These are phyloP conservation scores for Epizoanthus scotinus DNA, from an alignment of 92 coral and sea anemone genomes.

Conservation along the genomic window DNA sequence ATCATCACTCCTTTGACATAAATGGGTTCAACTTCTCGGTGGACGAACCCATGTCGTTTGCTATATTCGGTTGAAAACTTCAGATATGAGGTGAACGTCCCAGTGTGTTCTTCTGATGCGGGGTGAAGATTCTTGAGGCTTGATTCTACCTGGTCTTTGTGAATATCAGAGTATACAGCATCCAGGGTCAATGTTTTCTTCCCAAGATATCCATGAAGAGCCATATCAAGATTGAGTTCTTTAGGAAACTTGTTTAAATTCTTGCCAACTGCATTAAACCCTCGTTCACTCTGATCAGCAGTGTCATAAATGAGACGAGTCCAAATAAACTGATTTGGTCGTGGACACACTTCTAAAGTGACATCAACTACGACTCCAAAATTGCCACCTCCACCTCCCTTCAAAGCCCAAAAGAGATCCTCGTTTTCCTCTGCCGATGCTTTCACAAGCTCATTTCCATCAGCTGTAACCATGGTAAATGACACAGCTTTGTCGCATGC, in stretches of 20 bases:
- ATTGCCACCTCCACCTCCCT: constrained; percentile 87
- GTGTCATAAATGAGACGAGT: constrained; percentile 54
- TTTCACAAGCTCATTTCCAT: constrained; percentile 59
- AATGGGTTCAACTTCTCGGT: constrained; percentile 79
- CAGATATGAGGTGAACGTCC: constrained; percentile 65
- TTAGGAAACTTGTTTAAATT: constrained; percentile 57
- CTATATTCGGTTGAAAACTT: constrained; percentile 79
- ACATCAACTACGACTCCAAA: constrained; percentile 82
- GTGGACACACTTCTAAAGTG: constrained; percentile 59
- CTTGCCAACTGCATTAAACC: constrained; percentile 56
- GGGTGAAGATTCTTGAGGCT: constrained; percentile 73
- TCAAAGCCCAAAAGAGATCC: constrained; percentile 88
- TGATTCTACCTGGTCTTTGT: constrained; percentile 64
- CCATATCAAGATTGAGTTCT: constrained; percentile 82
- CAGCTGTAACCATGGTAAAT: constrained; percentile 86
- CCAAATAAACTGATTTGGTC: constrained; percentile 79
- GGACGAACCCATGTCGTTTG: constrained; percentile 88
- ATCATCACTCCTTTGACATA: constrained; percentile 84
- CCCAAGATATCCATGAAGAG: constrained; percentile 83
- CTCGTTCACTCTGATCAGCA: constrained; percentile 61
- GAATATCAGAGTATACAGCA: constrained; percentile 79
- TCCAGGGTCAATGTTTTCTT: constrained; percentile 72
- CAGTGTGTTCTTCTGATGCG: too few relatives aligned
- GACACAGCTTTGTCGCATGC: constrained; percentile 79
- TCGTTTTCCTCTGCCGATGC: constrained; percentile 63